phyloP scores from a whole-genome alignment of 2,797 vertebrate genomes.

The Odontamblyopus lacepedii region DNA sequence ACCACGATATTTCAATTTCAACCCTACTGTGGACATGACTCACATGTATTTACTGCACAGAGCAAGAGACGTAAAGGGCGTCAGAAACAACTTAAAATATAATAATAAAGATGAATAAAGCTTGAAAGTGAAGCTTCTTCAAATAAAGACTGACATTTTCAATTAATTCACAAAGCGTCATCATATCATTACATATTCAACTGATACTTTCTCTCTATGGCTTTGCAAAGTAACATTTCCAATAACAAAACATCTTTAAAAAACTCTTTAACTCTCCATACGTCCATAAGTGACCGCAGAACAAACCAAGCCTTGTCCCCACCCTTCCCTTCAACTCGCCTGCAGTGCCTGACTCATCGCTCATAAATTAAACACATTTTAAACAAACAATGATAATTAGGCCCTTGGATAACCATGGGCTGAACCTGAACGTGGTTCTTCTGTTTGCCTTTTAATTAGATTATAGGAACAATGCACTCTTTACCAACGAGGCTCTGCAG shows the following conservation, averaged over 20 bases:
- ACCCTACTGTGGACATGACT: too few species aligned
- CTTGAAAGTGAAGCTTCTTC: too few species aligned
- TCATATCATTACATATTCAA: neutral
- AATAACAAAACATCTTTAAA: constrained; percentile 1
- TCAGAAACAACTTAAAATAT: too few species aligned
- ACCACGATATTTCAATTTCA: too few species aligned
- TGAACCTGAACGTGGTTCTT: constrained; percentile 61
- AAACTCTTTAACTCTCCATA: neutral
- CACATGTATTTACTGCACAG: too few species aligned
- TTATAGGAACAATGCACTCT: constrained; percentile 50
- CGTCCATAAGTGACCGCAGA: constrained; percentile 12
- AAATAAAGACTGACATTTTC: neutral
- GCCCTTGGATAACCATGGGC: constrained; percentile 53
- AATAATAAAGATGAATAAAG: too few species aligned
- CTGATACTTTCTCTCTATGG: neutral
- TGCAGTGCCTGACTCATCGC: constrained; percentile 36
- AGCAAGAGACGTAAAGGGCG: too few species aligned
- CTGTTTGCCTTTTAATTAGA: constrained; percentile 66
- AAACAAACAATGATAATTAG: constrained; percentile 67
- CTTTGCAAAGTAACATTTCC: neutral
- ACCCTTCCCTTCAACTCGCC: constrained; percentile 15
- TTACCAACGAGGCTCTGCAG: constrained; percentile 35
- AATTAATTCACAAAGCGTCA: neutral
- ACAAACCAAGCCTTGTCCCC: constrained; percentile 16
- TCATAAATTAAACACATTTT: constrained; percentile 66